A percentile compares a stretch with the other conserved stretches of the same genome.
Conservation (phyloP, 2,797 vertebrate species). For the Thalassophryne amazonica region DNA sequence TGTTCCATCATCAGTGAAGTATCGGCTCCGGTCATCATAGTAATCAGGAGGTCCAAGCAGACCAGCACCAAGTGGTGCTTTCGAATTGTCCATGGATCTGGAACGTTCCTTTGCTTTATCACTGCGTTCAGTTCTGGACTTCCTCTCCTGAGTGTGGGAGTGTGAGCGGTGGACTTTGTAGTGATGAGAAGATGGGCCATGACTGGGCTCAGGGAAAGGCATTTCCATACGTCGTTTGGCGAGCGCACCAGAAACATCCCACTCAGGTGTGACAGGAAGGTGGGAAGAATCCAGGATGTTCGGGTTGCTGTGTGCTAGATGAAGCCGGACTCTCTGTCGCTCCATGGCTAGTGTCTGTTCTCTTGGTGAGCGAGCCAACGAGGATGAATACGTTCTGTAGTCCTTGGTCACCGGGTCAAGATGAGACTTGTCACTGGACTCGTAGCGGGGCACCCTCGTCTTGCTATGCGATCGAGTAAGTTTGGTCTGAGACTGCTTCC, state of each 20-base stretch:
- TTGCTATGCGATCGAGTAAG: constrained; percentile 90
- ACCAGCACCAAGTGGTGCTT: constrained; percentile 85
- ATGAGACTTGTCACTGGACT: constrained; percentile 88
- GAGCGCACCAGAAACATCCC: constrained; percentile 96
- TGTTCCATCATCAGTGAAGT: constrained; percentile 91
- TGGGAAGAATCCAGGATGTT: constrained; percentile 88
- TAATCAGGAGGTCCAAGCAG: constrained; percentile 88
- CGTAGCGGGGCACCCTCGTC: constrained; percentile 86
- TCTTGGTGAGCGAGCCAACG: constrained; percentile 87
- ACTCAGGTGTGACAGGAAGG: constrained; percentile 91
- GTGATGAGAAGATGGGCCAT: constrained; percentile 87
- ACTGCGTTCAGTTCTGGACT: constrained; percentile 91
- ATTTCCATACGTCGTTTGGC: constrained; percentile 97
- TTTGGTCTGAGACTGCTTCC: constrained; percentile 91
- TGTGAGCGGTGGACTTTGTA: constrained; percentile 98
- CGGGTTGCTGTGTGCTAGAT: constrained; percentile 91
- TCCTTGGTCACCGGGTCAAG: constrained; percentile 87
- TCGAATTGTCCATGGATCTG: constrained; percentile 97
- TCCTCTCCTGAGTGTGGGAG: constrained; percentile 97
- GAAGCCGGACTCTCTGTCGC: constrained; percentile 85
- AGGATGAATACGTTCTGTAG: constrained; percentile 90
- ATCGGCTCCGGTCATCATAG: constrained; percentile 88
- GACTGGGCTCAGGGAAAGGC: constrained; percentile 96
- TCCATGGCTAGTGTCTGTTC: constrained; percentile 92
- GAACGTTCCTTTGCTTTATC: constrained; percentile 97